Base-by-base conservation (phyloP, 2,797 vertebrate genomes). In the Centropyge bicolor region DNA sequence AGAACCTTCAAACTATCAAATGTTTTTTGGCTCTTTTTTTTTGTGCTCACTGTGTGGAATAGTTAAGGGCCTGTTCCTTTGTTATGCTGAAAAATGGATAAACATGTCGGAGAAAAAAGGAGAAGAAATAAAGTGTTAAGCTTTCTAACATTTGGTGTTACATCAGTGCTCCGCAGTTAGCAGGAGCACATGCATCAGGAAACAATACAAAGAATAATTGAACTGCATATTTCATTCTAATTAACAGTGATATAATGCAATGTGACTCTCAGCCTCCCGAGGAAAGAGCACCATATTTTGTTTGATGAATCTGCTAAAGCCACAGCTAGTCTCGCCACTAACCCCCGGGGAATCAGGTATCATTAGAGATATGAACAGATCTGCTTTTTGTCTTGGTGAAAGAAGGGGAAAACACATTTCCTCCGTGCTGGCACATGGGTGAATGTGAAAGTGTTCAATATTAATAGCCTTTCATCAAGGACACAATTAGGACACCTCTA, bases 391-490 rank as follows among this genome's bases (percentile, higher is more conserved):
- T 94, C 91, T 92, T 70, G 14, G 61, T 57, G 78, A 83, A 83
- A 88, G 80, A 81, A 85, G 48, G 68, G 80, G 70, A 84, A 87
- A 89, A 87, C 76, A 90, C 91, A 89, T 91, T 91, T 89, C 78
- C 88, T 86, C 81, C 8, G 72, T 46, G 51, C 90, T 74, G 87
- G 89, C 90, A 86, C 91, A 86, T 57, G 88, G 90, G 84, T 87
- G 92, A 93, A 89, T 83, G 86, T 78, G 84, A 88, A 89, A 94
- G 93, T 94, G 93, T 95, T 95, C 95, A 95, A 95, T 95, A 96
- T 96, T 94, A 95, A 95, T 95, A 94, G 94, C 89, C 93, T 95
- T 96, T 96, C 95, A 96, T 95, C 93, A 95, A 96, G 95, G 95
- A 95, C 95, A 95, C 95, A 96, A 96, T 96, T 95, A 96, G 95